Evolutionary conservation across 2,113 vertebrate species (phyloP).

Genomic region (Megatriorchis doriae): DNA sequence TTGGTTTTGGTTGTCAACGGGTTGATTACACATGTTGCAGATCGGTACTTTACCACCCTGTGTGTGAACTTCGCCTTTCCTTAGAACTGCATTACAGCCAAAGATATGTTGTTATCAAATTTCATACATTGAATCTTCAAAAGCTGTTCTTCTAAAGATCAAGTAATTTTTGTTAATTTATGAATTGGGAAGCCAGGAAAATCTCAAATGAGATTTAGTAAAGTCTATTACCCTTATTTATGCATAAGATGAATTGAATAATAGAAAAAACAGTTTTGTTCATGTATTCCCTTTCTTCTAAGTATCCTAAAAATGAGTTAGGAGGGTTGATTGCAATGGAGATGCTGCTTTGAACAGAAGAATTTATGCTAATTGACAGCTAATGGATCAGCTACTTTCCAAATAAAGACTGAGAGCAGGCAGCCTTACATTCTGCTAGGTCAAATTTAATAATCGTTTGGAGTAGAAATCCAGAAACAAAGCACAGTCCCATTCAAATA

Average conservation of each 20-base stretch:
- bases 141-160: background rate
- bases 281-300: background rate
- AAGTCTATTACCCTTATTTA: background rate
- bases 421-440: background rate
- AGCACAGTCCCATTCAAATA: accelerated
- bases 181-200: background rate
- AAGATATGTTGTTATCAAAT: accelerated
- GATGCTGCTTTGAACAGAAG: background rate
- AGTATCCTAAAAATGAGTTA: background rate
- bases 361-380: background rate
- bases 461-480: background rate
- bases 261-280: background rate
- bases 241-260: background rate
- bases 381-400: background rate
- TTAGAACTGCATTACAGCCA: background rate
- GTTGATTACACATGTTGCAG: background rate
- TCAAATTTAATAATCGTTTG: background rate
- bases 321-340: background rate
- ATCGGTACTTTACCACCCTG: background rate
- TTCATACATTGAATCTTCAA: accelerated
- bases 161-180: background rate
- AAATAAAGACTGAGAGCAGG: background rate
- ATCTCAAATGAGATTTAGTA: background rate
- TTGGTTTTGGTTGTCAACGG: background rate
- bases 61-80: background rate